Base-by-base conservation (phyloP, 2,797 vertebrate genomes). In the Anabas testudineus region DNA sequence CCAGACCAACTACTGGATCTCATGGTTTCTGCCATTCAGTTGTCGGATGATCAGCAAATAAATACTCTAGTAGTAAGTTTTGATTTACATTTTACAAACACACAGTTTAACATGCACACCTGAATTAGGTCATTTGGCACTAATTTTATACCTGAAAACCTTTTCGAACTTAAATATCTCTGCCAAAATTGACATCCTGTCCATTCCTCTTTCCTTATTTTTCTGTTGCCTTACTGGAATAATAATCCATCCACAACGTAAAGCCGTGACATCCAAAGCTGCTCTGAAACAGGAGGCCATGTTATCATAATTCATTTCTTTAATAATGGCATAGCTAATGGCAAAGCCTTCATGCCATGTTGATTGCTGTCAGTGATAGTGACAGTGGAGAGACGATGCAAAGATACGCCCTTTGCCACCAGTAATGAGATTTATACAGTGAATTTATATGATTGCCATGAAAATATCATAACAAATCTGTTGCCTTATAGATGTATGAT, bases 391-490 rank as follows among this genome's bases (percentile, higher is more conserved):
- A 74, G 73, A 87, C 86, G 74, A 26, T 45, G 56, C 41, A 53
- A 55, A 74, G 85, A 89, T 78, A 83, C 75, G 84, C 73, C 74
- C 82, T 87, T 85, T 83, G 81, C 76, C 84, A 79, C 66, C 56
- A 86, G 86, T 92, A 90, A 92, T 94, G 82, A 90, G 81, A 92
- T 90, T 92, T 88, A 89, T 72, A 66, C 81, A 66, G 60, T 67
- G 64, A 69, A 87, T 71, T 64, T 81, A 91, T 90, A 81, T 73
- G 82, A 78, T 82, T 85, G 79, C 66, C 70, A 86, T 86, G 88
- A 77, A 92, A 86, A 93, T 90, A 89, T 84, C 76, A 74, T 87
- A 84, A 91, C 89, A 90, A 81, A 90, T 91, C 87, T 85, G 71
- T 88, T 80, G 76, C 81, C 80, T 68, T 85, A 87, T 84, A 79